Percentiles rank a stretch among this genome's conserved stretches.
These are phyloP conservation scores for Ophion costatus DNA, from an alignment of 2,888 invertebrate genomes.

Conservation along the genomic window DNA sequence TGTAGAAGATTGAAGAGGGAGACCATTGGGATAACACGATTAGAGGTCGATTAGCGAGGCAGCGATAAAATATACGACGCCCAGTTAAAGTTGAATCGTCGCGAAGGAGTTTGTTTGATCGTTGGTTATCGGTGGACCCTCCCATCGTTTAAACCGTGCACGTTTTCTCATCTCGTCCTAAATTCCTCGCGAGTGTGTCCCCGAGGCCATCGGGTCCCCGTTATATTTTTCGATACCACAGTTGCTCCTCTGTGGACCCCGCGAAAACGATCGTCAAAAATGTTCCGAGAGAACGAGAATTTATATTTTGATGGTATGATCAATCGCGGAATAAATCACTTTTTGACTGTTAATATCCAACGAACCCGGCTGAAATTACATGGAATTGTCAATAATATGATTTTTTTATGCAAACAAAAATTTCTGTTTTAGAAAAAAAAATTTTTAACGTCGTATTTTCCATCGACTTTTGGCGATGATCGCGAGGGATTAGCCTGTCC, in stretches of 20 bases:
- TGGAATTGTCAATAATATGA: neutral
- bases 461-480: no score
- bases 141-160: constrained; percentile 61
- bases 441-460: neutral
- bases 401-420: neutral
- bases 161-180: constrained; percentile 71
- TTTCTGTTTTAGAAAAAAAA: neutral
- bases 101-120: constrained; percentile 72
- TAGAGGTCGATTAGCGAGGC: constrained; percentile 61
- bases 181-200: constrained; percentile 74
- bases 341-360: neutral
- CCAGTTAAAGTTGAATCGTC: constrained; percentile 39
- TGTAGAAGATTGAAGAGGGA: neutral
- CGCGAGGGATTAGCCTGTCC: no score
- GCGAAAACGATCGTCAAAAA: constrained; percentile 21
- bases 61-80: constrained; percentile 54
- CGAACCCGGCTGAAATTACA: neutral
- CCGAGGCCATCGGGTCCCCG: constrained; percentile 64
- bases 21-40: constrained; percentile 18
- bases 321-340: neutral
- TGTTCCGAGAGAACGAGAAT: neutral
- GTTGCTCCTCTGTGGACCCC: constrained; percentile 18
- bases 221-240: constrained; percentile 50
- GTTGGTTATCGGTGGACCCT: constrained; percentile 73
- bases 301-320: neutral